Percentiles rank a stretch among this genome's conserved stretches.
These are phyloP conservation scores for Benitochromis conjunctus DNA, from an alignment of 2,113 vertebrate species.

Conservation along the genomic window DNA sequence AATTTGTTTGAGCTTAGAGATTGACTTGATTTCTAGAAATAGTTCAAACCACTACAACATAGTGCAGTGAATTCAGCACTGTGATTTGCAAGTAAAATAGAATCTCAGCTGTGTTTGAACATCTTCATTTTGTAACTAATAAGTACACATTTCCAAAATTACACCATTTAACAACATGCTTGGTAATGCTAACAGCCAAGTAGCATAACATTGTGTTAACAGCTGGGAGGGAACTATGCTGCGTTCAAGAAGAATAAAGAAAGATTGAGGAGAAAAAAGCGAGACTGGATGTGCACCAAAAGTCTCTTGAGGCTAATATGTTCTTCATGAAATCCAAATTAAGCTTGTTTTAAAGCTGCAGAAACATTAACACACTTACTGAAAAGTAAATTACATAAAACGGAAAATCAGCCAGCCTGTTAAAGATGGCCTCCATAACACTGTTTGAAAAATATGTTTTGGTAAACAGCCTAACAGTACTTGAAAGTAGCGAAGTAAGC, in stretches of 20 bases:
- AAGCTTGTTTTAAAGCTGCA: background rate
- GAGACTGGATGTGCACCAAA: background rate
- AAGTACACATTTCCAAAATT: background rate
- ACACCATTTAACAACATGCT: background rate
- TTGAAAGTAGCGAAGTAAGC: background rate
- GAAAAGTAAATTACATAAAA: background rate
- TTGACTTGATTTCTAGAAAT: background rate
- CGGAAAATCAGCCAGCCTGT: background rate
- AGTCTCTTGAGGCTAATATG: background rate
- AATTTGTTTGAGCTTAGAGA: background rate
- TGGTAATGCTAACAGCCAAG: background rate
- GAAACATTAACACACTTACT: background rate
- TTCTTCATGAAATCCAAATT: background rate
- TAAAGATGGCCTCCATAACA: background rate
- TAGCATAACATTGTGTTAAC: background rate
- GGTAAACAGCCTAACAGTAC: background rate
- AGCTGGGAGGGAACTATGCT: background rate
- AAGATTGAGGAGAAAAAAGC: background rate
- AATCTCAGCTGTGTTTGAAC: background rate
- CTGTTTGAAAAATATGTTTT: background rate
- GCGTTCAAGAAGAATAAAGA: background rate
- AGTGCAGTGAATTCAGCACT: background rate
- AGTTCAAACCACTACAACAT: background rate
- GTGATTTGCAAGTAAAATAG: background rate
- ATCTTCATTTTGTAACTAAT: rapidly evolving